These are phyloP conservation scores for Neoaliturus tenellus DNA, from an alignment of 2,888 invertebrate genomes.

Conservation along the genomic window DNA sequence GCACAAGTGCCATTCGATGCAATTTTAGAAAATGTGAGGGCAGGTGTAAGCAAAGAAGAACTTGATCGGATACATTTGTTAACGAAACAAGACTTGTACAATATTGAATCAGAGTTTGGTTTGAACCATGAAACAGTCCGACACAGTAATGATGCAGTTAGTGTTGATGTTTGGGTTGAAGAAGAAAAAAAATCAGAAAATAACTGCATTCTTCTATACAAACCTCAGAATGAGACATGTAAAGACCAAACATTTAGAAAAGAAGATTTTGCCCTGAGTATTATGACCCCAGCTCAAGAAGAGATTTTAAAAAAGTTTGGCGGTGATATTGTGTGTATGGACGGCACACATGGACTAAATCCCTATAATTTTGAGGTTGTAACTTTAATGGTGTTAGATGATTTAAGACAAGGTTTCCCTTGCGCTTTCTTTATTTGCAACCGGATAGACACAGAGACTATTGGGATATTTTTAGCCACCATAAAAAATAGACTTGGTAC, in stretches of 20 bases:
- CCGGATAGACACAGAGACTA: conserved; percentile 54
- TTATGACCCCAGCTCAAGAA: conserved; percentile 66
- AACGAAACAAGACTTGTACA: conserved; percentile 66
- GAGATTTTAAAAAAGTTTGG: conserved; percentile 61
- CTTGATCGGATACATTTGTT: conserved; percentile 64
- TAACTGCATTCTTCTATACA: neutral
- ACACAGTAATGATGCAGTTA: conserved; percentile 61
- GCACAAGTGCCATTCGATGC: neutral
- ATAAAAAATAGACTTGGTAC: conserved; percentile 59
- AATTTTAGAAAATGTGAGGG: neutral
- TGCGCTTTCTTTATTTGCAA: conserved; percentile 63
- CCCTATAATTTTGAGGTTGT: conserved; percentile 64
- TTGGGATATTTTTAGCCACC: conserved; percentile 59
- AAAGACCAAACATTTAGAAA: neutral
- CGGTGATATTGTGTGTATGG: conserved; percentile 64
- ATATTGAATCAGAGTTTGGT: conserved; percentile 64
- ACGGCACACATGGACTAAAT: conserved; percentile 66
- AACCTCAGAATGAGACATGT: neutral
- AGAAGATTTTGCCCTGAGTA: conserved; percentile 66
- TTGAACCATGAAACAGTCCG: conserved; percentile 61
- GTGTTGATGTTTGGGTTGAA: conserved; percentile 64
- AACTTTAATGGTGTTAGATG: conserved; percentile 65
- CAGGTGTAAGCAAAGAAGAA: conserved; percentile 47
- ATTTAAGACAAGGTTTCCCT: conserved; percentile 63
- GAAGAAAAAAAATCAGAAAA: neutral